phyloP scores from a whole-genome alignment of 2,113 vertebrate genomes.

The Hypocryptadius cinnamomeus region DNA sequence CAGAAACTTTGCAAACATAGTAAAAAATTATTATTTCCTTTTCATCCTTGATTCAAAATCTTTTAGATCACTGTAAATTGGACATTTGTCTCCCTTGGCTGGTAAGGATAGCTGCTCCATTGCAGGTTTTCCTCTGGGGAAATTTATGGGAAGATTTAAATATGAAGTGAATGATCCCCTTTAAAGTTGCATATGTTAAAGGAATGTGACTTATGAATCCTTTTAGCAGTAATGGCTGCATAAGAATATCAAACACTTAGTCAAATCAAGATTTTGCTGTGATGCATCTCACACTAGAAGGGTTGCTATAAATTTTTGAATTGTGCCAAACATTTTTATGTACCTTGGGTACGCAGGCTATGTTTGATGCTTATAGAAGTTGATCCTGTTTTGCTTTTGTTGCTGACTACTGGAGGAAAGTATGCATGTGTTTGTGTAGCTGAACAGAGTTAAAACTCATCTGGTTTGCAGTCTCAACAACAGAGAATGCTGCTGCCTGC shows the following conservation, averaged over 20 bases:
- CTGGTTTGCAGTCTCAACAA: not conserved
- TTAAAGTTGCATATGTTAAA: conserved; percentile 21
- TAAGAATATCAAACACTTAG: conserved; percentile 23
- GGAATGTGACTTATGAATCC: conserved; percentile 44
- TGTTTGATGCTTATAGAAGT: not conserved
- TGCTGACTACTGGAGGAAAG: not conserved
- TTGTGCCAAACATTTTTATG: not conserved
- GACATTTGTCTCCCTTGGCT: not conserved
- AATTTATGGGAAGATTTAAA: conserved; percentile 24
- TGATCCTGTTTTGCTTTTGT: not conserved
- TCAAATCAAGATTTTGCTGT: conserved; percentile 11
- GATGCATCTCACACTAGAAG: not conserved
- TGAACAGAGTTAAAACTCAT: not conserved
- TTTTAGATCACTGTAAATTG: not conserved
- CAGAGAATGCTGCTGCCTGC: not conserved
- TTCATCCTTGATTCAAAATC: not conserved
- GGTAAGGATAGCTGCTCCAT: not conserved
- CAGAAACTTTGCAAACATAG: not conserved
- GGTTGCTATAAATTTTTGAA: conserved; percentile 15
- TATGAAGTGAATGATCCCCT: not conserved
- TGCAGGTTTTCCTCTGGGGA: not conserved
- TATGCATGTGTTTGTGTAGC: not conserved
- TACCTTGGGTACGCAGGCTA: not conserved
- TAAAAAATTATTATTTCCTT: not conserved
- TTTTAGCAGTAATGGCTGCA: not conserved